Conservation (phyloP, 2,113 vertebrate genomes). For the Coryphaenoides rupestris region DNA sequence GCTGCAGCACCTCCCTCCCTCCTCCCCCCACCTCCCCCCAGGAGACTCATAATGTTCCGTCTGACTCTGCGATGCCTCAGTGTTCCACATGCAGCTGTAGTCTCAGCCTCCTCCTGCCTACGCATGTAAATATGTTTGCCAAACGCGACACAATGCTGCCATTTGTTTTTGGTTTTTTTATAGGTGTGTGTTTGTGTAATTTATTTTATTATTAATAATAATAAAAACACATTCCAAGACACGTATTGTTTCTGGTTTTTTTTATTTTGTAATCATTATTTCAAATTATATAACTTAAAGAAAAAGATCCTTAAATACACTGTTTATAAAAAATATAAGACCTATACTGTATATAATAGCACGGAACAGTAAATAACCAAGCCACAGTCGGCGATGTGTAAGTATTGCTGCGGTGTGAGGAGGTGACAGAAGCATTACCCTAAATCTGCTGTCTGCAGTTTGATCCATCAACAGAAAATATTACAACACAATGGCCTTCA, state of each 20-base stretch:
- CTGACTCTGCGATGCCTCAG: no score
- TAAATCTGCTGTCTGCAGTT: no score
- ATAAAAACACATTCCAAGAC: slow-evolving; percentile 23
- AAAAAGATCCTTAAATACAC: slow-evolving; percentile 40
- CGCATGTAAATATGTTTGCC: background rate
- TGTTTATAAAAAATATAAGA: slow-evolving; percentile 45
- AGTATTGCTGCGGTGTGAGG: no score
- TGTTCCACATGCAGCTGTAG: no score
- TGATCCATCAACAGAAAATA: no score
- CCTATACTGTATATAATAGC: slow-evolving; percentile 26
- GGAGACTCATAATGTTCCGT: no score
- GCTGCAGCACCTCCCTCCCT: slow-evolving; percentile 40
- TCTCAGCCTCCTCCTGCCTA: no score
- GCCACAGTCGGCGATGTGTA: no score
- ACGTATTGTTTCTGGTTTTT: slow-evolving; percentile 18
- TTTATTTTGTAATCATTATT: slow-evolving; percentile 12
- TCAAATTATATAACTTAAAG: slow-evolving; percentile 43
- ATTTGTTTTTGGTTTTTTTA: background rate
- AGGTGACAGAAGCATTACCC: no score
- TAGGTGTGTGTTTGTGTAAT: slow-evolving; percentile 19
- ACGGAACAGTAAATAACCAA: no score
- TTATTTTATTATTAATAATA: slow-evolving; percentile 17
- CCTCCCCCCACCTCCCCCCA: slow-evolving; percentile 13
- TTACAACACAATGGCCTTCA: no score
- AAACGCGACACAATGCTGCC: background rate